These are phyloP conservation scores for Sardinella longiceps DNA, from an alignment of 2,797 vertebrate genomes.

Conservation along the genomic window DNA sequence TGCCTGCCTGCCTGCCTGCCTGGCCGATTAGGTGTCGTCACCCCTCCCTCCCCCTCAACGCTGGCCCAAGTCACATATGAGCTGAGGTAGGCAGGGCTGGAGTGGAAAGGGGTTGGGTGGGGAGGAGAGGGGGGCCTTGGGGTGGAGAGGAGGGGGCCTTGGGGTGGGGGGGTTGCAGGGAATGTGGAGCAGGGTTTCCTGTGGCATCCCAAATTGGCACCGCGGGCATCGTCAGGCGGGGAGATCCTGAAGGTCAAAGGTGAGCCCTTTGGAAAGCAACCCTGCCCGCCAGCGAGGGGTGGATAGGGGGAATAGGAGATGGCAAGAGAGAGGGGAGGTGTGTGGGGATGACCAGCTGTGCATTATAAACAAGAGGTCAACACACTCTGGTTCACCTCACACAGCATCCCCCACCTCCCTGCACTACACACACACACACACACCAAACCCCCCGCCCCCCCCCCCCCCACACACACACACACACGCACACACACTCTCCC, in stretches of 20 bases:
- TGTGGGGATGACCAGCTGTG: conserved; percentile 47
- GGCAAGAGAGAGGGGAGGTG: background rate
- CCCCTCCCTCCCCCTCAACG: background rate
- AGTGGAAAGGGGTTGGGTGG: conserved; percentile 16
- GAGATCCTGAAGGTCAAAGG: conserved; percentile 56
- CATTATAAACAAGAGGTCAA: conserved; percentile 58
- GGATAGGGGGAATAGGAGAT: background rate
- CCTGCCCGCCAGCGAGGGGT: conserved; percentile 33
- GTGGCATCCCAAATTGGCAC: conserved; percentile 49
- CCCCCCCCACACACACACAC: conserved; percentile 1
- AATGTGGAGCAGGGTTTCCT: conserved; percentile 57
- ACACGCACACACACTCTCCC: conserved; percentile 42
- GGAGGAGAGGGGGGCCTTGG: conserved; percentile 42
- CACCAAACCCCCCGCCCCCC: background rate
- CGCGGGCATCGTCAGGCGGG: conserved; percentile 41
- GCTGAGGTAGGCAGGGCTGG: background rate
- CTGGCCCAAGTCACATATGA: conserved; percentile 39
- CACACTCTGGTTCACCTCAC: conserved; percentile 58
- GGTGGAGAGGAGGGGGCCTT: background rate
- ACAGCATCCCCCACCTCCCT: background rate
- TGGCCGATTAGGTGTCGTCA: conserved; percentile 68
- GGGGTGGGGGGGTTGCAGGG: background rate
- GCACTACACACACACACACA: conserved; percentile 44
- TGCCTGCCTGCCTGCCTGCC: conserved; percentile 5
- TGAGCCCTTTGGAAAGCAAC: conserved; percentile 45